These are phyloP conservation scores for Phyllotreta cruciferae DNA, from an alignment of 2,888 invertebrate species.

Conservation along the genomic window DNA sequence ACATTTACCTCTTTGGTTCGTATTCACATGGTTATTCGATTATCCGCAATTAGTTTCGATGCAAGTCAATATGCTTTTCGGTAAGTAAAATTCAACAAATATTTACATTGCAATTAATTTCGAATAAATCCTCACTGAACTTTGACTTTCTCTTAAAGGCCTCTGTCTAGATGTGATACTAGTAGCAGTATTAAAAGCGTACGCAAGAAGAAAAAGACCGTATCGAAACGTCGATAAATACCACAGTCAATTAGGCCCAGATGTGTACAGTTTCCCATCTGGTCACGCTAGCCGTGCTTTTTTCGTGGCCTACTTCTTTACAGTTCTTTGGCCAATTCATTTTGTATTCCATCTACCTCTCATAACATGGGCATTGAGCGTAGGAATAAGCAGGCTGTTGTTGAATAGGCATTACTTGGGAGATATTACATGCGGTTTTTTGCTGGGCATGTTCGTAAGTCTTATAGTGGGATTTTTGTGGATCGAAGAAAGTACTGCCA, in stretches of 20 bases:
- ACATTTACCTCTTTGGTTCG: slow-evolving; percentile 81
- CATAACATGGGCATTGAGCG: slow-evolving; percentile 71
- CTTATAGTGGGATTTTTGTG: slow-evolving; percentile 70
- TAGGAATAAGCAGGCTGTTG: slow-evolving; percentile 78
- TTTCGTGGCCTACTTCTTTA: slow-evolving; percentile 77
- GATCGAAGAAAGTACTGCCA: slow-evolving; percentile 70
- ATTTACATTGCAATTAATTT: not conserved
- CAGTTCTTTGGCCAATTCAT: slow-evolving; percentile 69
- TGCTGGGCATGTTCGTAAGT: slow-evolving; percentile 78
- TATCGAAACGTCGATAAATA: slow-evolving; percentile 69
- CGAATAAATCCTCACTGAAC: not conserved
- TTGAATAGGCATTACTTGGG: slow-evolving; percentile 86
- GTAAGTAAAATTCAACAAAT: slow-evolving; percentile 61
- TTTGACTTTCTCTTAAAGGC: slow-evolving; percentile 62
- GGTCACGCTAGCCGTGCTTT: slow-evolving; percentile 90
- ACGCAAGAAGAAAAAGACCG: slow-evolving; percentile 80
- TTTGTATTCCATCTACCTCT: slow-evolving; percentile 68
- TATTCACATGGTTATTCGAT: slow-evolving; percentile 79
- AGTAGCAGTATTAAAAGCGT: slow-evolving; percentile 79
- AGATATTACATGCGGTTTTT: slow-evolving; percentile 80
- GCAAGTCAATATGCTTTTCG: slow-evolving; percentile 85
- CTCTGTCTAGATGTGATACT: slow-evolving; percentile 81
- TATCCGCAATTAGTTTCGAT: slow-evolving; percentile 75
- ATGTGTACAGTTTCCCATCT: slow-evolving; percentile 93
- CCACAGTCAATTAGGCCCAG: slow-evolving; percentile 75